Percentiles rank a stretch among this genome's conserved stretches.
phyloP scores from a whole-genome alignment of 2,888 invertebrate species.

The Acrobasis repandana region DNA sequence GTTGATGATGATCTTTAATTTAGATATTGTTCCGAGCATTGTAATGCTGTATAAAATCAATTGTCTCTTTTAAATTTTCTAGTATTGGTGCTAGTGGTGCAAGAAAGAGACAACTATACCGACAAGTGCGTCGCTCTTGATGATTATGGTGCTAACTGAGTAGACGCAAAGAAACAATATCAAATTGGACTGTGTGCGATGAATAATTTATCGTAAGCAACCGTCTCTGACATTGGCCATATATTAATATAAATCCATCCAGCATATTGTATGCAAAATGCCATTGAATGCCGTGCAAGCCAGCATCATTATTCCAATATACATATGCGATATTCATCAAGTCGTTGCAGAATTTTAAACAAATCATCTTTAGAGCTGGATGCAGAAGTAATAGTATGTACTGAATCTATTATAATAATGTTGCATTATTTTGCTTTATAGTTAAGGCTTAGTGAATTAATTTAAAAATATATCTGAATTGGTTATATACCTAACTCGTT shows the following conservation, averaged over 20 bases:
- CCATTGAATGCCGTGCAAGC: constrained; percentile 80
- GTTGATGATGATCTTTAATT: too few relatives aligned
- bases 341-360: constrained; percentile 75
- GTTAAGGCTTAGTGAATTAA: constrained; percentile 32
- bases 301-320: constrained; percentile 81
- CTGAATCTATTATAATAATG: constrained; percentile 67
- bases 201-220: constrained; percentile 81
- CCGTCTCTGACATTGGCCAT: constrained; percentile 78
- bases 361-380: constrained; percentile 70
- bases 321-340: constrained; percentile 80
- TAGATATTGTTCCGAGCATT: too few relatives aligned
- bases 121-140: too few relatives aligned
- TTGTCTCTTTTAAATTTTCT: too few relatives aligned
- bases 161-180: constrained; percentile 2
- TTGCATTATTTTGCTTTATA: constrained; percentile 39
- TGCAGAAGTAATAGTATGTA: constrained; percentile 33
- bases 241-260: constrained; percentile 83
- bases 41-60: too few relatives aligned
- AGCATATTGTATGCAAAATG: constrained; percentile 83
- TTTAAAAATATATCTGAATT: background rate
- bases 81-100: too few relatives aligned
- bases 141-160: background rate
- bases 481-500: background rate
- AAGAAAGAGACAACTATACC: too few relatives aligned
- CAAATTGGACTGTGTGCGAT: constrained; percentile 60